These are phyloP conservation scores for Anser cygnoides DNA, from an alignment of 2,113 vertebrate species.

Conservation along the genomic window DNA sequence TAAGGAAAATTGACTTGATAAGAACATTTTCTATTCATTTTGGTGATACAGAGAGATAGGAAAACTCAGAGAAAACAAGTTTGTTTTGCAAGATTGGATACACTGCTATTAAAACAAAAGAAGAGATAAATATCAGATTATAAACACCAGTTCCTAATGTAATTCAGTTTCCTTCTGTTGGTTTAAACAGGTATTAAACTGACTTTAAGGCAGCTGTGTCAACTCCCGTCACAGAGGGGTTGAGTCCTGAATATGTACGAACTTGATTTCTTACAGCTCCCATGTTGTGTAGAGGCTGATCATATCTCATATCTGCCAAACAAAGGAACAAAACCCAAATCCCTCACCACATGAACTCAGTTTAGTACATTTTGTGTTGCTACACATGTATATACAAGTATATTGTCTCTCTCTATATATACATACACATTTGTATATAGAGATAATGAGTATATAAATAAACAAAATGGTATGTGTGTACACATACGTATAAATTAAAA, in stretches of 20 bases:
- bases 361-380: background rate
- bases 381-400: background rate
- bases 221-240: background rate
- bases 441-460: background rate
- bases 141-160: background rate
- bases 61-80: background rate
- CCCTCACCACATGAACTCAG: background rate
- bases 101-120: background rate
- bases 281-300: background rate
- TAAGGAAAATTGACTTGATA: background rate
- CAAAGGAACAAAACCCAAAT: background rate
- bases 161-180: background rate
- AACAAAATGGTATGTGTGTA: background rate
- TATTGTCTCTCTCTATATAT: background rate
- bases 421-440: background rate
- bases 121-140: background rate
- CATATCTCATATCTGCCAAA: background rate
- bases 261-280: conserved; percentile 11
- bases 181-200: conserved; percentile 28
- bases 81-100: background rate
- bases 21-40: background rate
- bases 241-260: conserved; percentile 7
- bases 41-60: background rate
- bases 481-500: background rate
- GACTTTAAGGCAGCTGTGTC: conserved; percentile 15